Base-by-base conservation (phyloP, 2,113 vertebrate species). In the Furnarius figulus region DNA sequence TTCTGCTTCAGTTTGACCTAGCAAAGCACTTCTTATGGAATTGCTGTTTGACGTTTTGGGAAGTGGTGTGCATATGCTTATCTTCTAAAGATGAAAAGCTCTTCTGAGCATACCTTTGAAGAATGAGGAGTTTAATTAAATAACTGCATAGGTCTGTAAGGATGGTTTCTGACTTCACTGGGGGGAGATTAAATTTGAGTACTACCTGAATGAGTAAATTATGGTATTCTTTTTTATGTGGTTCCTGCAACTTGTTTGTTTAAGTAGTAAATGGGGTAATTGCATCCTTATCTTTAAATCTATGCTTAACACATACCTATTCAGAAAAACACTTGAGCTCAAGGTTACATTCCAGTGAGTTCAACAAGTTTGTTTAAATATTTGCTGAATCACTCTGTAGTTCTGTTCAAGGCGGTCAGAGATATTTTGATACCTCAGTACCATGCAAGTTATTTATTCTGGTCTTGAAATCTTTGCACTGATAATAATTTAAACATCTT, bases 281-380 rank as follows among this genome's bases (percentile, higher is more conserved):
- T 89, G 39, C 82, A 80, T 88, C 31, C 66, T 89, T 91, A 94
- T 96, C 89, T 91, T 95, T 47, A 86, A 78, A 93, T 93, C 87
- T 93, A 3, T 74, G 22, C 59, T 85, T 91, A 83, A 59, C 80
- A 49, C 75, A 77, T 96, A 67, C 33, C 91, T 92, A 76, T 77
- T 95, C 59, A 94, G 82, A 74, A 93, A 74, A 93, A 72, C 79
- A 88, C 55, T 93, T 81, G 61, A 39, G 65, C 90, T 86, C 56
- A 52, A 71, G 59, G 75, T 93, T 91, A 19, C 91, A 74, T 96
- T 96, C 93, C 93, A 86, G 47, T 11, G 44, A 88, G 67, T 86
- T 96, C 39, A 90, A 5, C 8, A 15, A 67, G 35, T 63, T 66
- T 93, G 35, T 90, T 72, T 82, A 94, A 95, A 63, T 93, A 77